Conservation (phyloP, 2,888 invertebrate genomes). For the Rhamphomyia laevipes region DNA sequence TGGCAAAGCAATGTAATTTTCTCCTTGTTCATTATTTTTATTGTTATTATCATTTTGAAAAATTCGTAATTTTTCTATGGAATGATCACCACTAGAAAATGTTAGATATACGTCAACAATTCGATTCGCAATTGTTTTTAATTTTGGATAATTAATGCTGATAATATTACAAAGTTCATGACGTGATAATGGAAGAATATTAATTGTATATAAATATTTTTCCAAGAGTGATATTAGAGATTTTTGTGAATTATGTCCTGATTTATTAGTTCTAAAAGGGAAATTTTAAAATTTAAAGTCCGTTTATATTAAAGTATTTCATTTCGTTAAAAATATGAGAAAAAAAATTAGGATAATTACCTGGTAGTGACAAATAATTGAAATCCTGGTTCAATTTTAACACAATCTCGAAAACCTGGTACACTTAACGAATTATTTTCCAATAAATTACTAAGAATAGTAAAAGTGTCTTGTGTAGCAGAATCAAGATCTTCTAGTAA, state of each 20-base stretch:
- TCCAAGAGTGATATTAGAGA: constrained; percentile 60
- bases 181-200: constrained; percentile 64
- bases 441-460: constrained; percentile 71
- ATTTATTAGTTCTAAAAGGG: constrained; percentile 30
- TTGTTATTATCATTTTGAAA: constrained; percentile 28
- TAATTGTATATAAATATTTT: constrained; percentile 71
- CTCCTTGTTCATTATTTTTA: constrained; percentile 28
- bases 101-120: constrained; percentile 75
- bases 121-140: constrained; percentile 59
- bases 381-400: constrained; percentile 73
- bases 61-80: constrained; percentile 23
- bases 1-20: constrained; percentile 27
- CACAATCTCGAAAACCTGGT: constrained; percentile 76
- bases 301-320: no score
- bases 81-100: constrained; percentile 60
- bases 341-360: constrained; percentile 30
- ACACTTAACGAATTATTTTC: constrained; percentile 73
- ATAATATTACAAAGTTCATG: constrained; percentile 65
- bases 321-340: not conserved
- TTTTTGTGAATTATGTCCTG: constrained; percentile 35
- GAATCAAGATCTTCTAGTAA: constrained; percentile 91
- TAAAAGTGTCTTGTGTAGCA: constrained; percentile 86
- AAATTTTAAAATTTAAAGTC: constrained; percentile 7
- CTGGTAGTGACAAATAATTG: constrained; percentile 86
- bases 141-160: constrained; percentile 51